Percentiles rank a stretch among this genome's conserved stretches.
Evolutionary conservation across 2,797 vertebrate genomes (phyloP).

Genomic region (Enteromius mattozi): DNA sequence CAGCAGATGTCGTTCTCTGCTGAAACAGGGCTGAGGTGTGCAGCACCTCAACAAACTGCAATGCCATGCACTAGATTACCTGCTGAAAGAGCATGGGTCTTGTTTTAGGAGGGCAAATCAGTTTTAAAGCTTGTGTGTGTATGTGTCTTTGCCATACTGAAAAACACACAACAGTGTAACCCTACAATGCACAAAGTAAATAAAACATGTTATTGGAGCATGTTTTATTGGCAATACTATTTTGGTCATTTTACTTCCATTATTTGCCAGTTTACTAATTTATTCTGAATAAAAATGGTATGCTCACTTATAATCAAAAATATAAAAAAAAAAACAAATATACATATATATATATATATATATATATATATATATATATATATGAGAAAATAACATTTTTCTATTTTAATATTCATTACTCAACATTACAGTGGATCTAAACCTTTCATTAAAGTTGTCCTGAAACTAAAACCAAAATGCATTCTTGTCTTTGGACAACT

Average conservation of each 20-base stretch:
- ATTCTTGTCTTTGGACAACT: not conserved
- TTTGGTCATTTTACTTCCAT: not conserved
- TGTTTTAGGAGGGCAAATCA: not conserved
- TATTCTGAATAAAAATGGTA: not conserved
- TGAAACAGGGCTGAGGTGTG: slow-evolving; percentile 45
- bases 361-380: not conserved
- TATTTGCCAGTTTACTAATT: not conserved
- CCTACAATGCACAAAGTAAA: not conserved
- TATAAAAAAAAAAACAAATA: not conserved
- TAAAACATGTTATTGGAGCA: not conserved
- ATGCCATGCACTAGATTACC: not conserved
- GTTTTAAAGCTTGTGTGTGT: not conserved
- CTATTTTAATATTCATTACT: not conserved
- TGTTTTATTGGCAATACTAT: not conserved
- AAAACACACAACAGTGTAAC: not conserved
- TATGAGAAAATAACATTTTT: not conserved
- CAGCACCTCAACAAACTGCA: slow-evolving; percentile 15
- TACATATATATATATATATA: not conserved
- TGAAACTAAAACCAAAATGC: not conserved
- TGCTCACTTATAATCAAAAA: not conserved
- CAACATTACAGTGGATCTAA: not conserved
- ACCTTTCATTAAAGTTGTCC: not conserved
- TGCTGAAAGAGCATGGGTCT: not conserved
- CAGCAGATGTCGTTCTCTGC: slow-evolving; percentile 39
- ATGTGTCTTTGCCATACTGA: not conserved